Percentiles rank a stretch among this genome's conserved stretches.
phyloP scores from a whole-genome alignment of 2,797 vertebrate species.

The Lutjanus argentimaculatus region DNA sequence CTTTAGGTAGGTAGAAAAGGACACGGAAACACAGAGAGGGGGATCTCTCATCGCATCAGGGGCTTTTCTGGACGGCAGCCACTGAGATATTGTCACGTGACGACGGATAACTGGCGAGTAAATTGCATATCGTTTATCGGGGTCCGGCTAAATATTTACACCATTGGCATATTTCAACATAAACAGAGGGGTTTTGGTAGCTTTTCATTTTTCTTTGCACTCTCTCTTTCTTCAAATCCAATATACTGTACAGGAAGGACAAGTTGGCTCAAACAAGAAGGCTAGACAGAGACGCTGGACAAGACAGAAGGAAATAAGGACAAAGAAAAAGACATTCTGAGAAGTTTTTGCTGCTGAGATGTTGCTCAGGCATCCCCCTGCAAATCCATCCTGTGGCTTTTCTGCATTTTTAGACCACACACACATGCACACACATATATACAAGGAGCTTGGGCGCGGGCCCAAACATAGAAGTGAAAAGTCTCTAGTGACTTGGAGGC shows the following conservation, averaged over 20 bases:
- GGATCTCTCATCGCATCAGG: conserved; percentile 72
- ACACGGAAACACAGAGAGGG: conserved; percentile 64
- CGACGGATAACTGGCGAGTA: conserved; percentile 70
- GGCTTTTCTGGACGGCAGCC: conserved; percentile 68
- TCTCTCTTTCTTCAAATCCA: conserved; percentile 45
- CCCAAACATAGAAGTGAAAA: conserved; percentile 78
- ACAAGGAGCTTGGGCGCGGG: conserved; percentile 46
- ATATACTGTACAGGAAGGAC: conserved; percentile 39
- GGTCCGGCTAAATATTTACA: conserved; percentile 73
- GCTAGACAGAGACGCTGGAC: conserved; percentile 15
- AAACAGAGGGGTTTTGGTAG: conserved; percentile 65
- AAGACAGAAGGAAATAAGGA: conserved; percentile 9
- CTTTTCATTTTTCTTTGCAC: conserved; percentile 53
- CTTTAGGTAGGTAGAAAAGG: conserved; percentile 70
- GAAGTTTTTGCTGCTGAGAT: conserved; percentile 3
- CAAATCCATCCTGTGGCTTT: conserved; percentile 70
- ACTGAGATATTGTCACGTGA: conserved; percentile 78
- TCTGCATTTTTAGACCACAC: conserved; percentile 56
- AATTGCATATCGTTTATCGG: conserved; percentile 72
- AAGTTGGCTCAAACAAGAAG: conserved; percentile 31
- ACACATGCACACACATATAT: conserved; percentile 29
- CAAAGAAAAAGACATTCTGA: background rate
- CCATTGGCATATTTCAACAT: conserved; percentile 73
- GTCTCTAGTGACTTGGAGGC: conserved; percentile 78
- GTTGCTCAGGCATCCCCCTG: conserved; percentile 42